phyloP scores from a whole-genome alignment of 2,113 vertebrate genomes.

The Sialia sialis region DNA sequence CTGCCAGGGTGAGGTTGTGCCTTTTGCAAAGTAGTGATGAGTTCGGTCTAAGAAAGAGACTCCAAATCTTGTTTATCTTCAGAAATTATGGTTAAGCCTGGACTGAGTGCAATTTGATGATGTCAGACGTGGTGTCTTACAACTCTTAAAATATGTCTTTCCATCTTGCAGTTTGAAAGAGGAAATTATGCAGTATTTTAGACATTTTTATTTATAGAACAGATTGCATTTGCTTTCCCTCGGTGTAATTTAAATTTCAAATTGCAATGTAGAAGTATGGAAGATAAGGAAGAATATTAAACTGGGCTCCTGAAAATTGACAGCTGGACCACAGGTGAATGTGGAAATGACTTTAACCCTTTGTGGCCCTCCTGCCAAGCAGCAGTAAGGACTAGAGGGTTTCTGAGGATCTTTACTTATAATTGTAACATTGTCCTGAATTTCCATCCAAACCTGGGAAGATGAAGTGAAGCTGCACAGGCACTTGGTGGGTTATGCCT shows the following conservation, averaged over 20 bases:
- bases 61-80: not conserved
- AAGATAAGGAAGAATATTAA: slow-evolving; percentile 7
- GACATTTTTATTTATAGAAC: slow-evolving; percentile 15
- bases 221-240: not conserved
- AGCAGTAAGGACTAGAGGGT: not conserved
- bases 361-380: not conserved
- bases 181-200: not conserved
- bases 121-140: slow-evolving; percentile 20
- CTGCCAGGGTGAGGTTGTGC: not conserved
- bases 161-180: not conserved
- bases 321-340: not conserved
- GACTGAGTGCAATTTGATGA: not conserved
- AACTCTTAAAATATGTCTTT: not conserved
- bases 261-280: not conserved
- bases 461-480: not conserved
- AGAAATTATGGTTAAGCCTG: not conserved
- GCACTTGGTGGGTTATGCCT: not conserved
- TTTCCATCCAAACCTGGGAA: not conserved
- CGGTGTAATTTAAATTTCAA: slow-evolving; percentile 32
- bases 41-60: not conserved
- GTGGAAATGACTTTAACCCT: not conserved
- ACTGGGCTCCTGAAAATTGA: not conserved
- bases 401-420: not conserved
- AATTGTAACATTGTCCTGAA: not conserved
- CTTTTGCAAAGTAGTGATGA: not conserved